These are phyloP conservation scores for Hypanus sabinus DNA, from an alignment of 2,113 vertebrate species.

Conservation along the genomic window DNA sequence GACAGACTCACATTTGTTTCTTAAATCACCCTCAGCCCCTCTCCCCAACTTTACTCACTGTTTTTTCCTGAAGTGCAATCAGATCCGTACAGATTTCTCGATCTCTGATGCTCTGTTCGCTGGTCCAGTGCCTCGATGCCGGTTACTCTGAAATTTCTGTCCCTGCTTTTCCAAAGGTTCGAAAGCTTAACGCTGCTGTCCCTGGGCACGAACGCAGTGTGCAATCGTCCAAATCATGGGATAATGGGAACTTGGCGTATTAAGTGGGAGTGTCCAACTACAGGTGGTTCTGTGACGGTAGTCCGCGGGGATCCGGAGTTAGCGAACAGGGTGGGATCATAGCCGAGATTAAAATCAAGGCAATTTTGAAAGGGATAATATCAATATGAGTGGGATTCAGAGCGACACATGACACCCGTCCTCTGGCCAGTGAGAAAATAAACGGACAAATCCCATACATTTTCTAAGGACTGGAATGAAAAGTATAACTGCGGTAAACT, in stretches of 20 bases:
- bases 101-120: neutral
- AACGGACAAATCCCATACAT: neutral
- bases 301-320: neutral
- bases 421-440: neutral
- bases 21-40: neutral
- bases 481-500: no score
- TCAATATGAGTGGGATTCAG: neutral
- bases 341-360: neutral
- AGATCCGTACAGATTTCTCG: neutral
- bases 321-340: neutral
- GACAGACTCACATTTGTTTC: neutral
- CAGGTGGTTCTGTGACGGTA: constrained; percentile 18
- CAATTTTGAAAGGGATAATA: neutral
- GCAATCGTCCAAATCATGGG: neutral
- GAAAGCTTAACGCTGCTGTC: neutral
- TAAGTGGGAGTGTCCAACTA: neutral
- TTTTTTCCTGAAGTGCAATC: neutral
- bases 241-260: neutral
- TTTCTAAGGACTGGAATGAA: neutral
- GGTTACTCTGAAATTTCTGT: no score
- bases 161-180: neutral
- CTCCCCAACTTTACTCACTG: neutral
- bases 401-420: neutral
- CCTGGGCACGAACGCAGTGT: neutral
- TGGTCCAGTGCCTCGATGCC: neutral